These are phyloP conservation scores for Scatophagus argus DNA, from an alignment of 2,113 vertebrate species.

Conservation along the genomic window DNA sequence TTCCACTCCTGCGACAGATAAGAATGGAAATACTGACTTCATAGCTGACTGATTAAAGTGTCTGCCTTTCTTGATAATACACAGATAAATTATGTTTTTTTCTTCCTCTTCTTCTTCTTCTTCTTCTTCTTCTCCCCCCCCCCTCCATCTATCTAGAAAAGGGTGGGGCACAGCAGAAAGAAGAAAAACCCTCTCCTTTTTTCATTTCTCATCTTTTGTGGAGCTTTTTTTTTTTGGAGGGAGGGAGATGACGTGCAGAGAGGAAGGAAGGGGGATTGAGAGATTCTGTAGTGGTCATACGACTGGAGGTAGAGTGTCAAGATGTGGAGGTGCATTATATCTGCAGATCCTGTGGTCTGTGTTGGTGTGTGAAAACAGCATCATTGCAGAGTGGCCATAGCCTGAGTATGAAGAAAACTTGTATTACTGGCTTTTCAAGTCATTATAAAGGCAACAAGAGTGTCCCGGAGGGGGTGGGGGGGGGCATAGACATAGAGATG, in stretches of 20 bases:
- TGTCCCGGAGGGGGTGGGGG: constrained; percentile 1
- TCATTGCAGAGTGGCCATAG: constrained; percentile 6
- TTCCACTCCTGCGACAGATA: constrained; percentile 99
- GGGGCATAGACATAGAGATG: constrained; percentile 36
- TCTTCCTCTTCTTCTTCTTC: constrained; percentile 59
- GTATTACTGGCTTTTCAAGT: constrained; percentile 34
- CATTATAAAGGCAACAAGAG: constrained; percentile 49
- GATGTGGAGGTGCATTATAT: constrained; percentile 32
- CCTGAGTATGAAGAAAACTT: constrained; percentile 32
- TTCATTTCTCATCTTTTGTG: constrained; percentile 81
- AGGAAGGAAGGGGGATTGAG: constrained; percentile 36
- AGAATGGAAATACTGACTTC: constrained; percentile 99
- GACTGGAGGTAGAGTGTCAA: constrained; percentile 25
- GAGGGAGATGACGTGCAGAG: constrained; percentile 56
- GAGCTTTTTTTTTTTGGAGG: constrained; percentile 68
- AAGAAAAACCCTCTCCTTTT: constrained; percentile 77
- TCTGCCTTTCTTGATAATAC: constrained; percentile 99
- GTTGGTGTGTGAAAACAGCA: constrained; percentile 10
- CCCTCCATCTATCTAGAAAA: constrained; percentile 79
- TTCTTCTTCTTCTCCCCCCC: constrained; percentile 60
- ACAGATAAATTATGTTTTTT: constrained; percentile 99
- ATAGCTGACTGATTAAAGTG: constrained; percentile 99
- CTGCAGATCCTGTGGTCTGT: constrained; percentile 30
- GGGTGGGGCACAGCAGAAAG: constrained; percentile 75
- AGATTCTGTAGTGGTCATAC: constrained; percentile 42